Base-by-base conservation (phyloP, 2,113 vertebrate species). In the Limanda limanda region DNA sequence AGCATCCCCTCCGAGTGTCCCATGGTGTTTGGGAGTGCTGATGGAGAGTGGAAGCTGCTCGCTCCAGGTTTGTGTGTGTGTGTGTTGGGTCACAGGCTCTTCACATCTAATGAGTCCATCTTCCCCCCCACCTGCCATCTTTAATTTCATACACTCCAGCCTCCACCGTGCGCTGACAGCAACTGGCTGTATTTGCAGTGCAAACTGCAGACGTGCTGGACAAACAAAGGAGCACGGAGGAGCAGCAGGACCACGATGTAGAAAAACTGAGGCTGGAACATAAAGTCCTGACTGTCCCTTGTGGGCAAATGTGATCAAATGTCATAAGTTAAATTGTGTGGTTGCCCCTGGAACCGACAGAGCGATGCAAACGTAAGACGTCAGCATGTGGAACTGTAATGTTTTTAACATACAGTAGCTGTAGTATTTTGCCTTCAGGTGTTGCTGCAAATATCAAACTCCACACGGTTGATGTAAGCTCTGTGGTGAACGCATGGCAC, bases 81-180 rank as follows among this genome's bases (percentile, higher is more conserved):
- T 48, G 47, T 48, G 47, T 18, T 48, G 47, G 17, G 47, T 51
- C 47, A 51, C 15, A 2, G 7, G 47, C 18, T 20, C 47, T 8
- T 51, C 47, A 51, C 47, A 20, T 51, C 47, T 61, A 61, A 68
- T 69, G 68, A 76, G 68, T 71, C 66, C 25, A 40, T 27, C 71
- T 67, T 48, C 4, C 2, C 12, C 52, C 31, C 51, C 35, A 15
- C 57, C 78, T 62, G 81, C 79, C 76, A 74, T 60, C 79, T 78
- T 73, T 40, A 62, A 35, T 84, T 67, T 68, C 64, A 79, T 48
- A 79, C 54, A 51, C 61, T 77, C 0, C 2, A 40, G 24, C 63
- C 51, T 58, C 23, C 37, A 17, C 3, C 3, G 35, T 20, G 35
- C 56, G 7, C 62, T 64, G 45, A 48, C 65, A 57, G 59, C 17